Conservation (phyloP, 2,113 vertebrate genomes). For the Baryphthengus martii region DNA sequence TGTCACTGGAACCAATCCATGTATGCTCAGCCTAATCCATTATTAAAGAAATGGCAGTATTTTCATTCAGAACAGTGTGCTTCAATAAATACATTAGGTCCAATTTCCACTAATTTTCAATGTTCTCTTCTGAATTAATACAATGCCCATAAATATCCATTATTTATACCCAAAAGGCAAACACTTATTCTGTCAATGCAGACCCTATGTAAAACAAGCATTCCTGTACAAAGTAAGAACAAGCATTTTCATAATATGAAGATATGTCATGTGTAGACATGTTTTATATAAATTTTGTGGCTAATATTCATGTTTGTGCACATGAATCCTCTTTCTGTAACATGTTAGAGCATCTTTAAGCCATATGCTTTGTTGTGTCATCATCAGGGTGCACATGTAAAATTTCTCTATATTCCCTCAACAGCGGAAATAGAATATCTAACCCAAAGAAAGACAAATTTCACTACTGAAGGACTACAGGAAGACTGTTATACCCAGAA, state of each 20-base stretch:
- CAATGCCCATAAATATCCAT: conserved; percentile 11
- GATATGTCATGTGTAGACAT: neutral
- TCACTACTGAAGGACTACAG: neutral
- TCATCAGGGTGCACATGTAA: neutral
- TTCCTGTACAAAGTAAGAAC: neutral
- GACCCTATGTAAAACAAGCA: neutral
- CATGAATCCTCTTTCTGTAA: neutral
- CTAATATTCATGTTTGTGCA: neutral
- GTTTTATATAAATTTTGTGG: neutral
- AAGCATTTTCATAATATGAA: neutral
- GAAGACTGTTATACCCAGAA: neutral
- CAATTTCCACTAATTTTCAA: conserved; percentile 31
- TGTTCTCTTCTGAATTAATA: neutral
- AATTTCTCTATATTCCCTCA: neutral
- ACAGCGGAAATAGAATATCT: neutral
- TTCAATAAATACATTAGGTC: conserved; percentile 26
- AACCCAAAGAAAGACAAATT: neutral
- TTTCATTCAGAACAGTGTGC: conserved; percentile 42
- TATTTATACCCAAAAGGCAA: conserved; percentile 21
- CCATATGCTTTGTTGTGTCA: neutral
- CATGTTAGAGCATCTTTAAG: neutral
- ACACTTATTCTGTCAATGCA: neutral
- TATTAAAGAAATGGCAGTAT: conserved; percentile 41
- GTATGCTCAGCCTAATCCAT: neutral
- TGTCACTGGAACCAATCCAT: conserved; percentile 10